phyloP scores from a whole-genome alignment of 2,888 invertebrate genomes.

The Hirtodrosophila trivittata region DNA sequence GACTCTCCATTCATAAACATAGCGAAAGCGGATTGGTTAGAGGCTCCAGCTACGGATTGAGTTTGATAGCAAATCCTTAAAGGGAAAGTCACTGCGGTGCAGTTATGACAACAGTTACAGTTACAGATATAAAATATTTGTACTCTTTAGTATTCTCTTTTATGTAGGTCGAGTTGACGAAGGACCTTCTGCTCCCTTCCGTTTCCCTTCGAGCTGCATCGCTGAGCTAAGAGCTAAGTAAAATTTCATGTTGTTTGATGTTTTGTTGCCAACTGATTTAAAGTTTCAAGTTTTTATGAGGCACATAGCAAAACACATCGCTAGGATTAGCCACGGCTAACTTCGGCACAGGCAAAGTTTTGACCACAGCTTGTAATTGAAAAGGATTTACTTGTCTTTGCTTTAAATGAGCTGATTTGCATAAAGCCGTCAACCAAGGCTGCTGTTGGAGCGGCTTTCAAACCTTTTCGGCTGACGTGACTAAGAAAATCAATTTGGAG shows the following conservation, averaged over 20 bases:
- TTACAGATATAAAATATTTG: too few relatives aligned
- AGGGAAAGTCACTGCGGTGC: constrained; percentile 38
- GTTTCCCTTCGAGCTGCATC: constrained; percentile 24
- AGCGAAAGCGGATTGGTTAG: constrained; percentile 48
- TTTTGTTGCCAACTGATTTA: constrained; percentile 33
- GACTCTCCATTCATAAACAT: constrained; percentile 6
- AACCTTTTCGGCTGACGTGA: constrained; percentile 25
- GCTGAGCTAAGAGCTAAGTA: constrained; percentile 47
- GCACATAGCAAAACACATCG: neutral
- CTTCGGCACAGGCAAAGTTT: constrained; percentile 42
- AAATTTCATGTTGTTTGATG: constrained; percentile 58
- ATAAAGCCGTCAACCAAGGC: constrained; percentile 27
- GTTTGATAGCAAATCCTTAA: constrained; percentile 40
- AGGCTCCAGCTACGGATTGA: constrained; percentile 44
- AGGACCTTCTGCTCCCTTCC: neutral
- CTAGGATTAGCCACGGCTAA: constrained; percentile 22
- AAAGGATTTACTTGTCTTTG: constrained; percentile 46
- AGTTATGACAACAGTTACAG: constrained; percentile 44
- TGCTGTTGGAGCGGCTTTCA: constrained; percentile 23
- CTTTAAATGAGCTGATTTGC: constrained; percentile 64
- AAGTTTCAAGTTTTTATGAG: constrained; percentile 37
- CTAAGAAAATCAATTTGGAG: constrained; percentile 63
- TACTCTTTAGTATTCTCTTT: constrained; percentile 5
- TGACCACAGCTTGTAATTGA: constrained; percentile 51
- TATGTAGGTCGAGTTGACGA: constrained; percentile 36